phyloP scores from a whole-genome alignment of 2,888 invertebrate species.

The Bembecia ichneumoniformis region DNA sequence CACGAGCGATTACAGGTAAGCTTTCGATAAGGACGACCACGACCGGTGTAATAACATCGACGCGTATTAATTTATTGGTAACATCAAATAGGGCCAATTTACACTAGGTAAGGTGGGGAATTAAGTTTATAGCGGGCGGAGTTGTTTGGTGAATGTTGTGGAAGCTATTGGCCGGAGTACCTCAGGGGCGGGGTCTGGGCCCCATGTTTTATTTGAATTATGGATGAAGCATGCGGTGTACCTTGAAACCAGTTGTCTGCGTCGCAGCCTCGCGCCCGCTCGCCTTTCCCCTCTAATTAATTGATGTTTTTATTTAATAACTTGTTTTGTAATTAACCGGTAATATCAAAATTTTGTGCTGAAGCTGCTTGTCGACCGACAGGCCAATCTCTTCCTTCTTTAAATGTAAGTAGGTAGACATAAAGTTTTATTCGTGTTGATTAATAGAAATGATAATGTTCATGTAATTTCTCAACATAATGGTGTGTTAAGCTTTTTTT shows the following conservation, averaged over 20 bases:
- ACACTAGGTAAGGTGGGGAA: conserved; percentile 57
- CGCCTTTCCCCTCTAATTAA: conserved; percentile 67
- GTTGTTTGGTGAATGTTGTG: conserved; percentile 44
- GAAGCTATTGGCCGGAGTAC: conserved; percentile 63
- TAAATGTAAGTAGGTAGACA: background rate
- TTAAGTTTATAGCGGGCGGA: conserved; percentile 59
- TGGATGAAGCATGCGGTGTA: conserved; percentile 61
- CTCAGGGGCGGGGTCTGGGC: conserved; percentile 65
- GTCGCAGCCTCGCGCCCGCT: conserved; percentile 61
- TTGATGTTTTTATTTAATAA: conserved; percentile 69
- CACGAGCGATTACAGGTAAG: conserved; percentile 38
- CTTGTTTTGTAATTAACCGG: conserved; percentile 59
- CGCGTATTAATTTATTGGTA: conserved; percentile 57
- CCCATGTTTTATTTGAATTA: conserved; percentile 72
- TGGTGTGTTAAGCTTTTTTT: background rate
- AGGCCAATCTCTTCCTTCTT: too few relatives aligned
- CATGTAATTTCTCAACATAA: background rate
- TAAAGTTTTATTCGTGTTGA: background rate
- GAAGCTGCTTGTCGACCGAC: conserved; percentile 23
- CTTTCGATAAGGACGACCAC: conserved; percentile 34
- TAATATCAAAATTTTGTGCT: conserved; percentile 56
- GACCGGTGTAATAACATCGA: conserved; percentile 44
- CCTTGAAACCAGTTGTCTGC: conserved; percentile 64
- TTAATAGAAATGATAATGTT: background rate
- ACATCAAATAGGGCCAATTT: conserved; percentile 56